Conservation (phyloP, 2,797 vertebrate genomes). For the Labroides dimidiatus region DNA sequence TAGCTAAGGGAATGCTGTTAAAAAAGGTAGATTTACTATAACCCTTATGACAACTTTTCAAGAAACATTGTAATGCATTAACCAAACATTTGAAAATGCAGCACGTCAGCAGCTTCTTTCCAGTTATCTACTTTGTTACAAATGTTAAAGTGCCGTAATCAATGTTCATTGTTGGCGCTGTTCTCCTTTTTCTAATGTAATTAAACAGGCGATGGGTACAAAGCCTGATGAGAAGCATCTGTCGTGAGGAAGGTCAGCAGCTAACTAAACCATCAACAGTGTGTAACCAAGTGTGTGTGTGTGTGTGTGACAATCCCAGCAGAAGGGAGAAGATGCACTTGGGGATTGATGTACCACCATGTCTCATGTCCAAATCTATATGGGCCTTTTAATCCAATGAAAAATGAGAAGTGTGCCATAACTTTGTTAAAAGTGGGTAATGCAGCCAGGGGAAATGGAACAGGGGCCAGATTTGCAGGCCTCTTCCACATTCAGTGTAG, state of each 20-base stretch:
- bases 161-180: constrained; percentile 33
- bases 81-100: too few relatives aligned
- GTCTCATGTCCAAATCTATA: constrained; percentile 77
- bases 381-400: constrained; percentile 82
- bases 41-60: too few relatives aligned
- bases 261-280: constrained; percentile 21
- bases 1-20: too few relatives aligned
- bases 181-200: constrained; percentile 60
- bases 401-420: constrained; percentile 84
- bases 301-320: constrained; percentile 21
- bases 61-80: too few relatives aligned
- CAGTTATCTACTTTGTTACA: constrained; percentile 3
- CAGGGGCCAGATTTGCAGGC: constrained; percentile 72
- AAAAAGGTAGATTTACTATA: too few relatives aligned
- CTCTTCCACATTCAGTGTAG: constrained; percentile 72
- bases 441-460: constrained; percentile 79
- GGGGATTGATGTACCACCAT: constrained; percentile 64
- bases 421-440: constrained; percentile 83
- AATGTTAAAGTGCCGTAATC: constrained; percentile 53
- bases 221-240: constrained; percentile 61
- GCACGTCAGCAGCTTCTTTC: too few relatives aligned
- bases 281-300: constrained; percentile 29
- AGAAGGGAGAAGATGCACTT: constrained; percentile 54
- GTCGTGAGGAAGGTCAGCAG: constrained; percentile 22
- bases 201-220: constrained; percentile 45